Conservation (phyloP, 2,797 vertebrate species). For the Lemur catta region DNA sequence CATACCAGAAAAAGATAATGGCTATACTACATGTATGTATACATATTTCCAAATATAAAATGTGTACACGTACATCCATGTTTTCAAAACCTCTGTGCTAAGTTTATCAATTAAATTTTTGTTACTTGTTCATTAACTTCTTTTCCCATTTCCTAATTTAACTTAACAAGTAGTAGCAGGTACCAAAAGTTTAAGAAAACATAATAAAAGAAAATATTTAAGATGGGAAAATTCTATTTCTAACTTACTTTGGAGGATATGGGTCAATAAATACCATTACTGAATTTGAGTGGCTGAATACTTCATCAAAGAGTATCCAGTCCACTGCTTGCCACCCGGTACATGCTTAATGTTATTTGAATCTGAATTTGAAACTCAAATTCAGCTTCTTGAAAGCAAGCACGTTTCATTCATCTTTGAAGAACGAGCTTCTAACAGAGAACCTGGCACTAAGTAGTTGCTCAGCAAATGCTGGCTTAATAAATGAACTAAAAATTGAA, state of each 20-base stretch:
- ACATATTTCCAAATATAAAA: not conserved
- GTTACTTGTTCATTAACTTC: not conserved
- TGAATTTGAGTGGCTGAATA: not conserved
- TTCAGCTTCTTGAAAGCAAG: not conserved
- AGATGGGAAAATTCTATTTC: constrained; percentile 1
- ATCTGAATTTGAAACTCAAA: constrained; percentile 20
- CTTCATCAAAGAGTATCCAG: not conserved
- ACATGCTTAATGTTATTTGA: not conserved
- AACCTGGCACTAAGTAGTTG: not conserved
- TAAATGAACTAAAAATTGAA: not conserved
- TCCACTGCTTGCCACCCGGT: not conserved
- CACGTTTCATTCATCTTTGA: not conserved
- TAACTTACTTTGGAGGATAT: not conserved
- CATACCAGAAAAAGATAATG: not conserved
- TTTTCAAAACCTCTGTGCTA: not conserved
- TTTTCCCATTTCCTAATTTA: not conserved
- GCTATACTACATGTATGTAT: not conserved
- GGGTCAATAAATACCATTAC: not conserved
- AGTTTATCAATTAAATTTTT: not conserved
- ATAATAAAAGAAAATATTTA: not conserved
- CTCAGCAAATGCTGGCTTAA: not conserved
- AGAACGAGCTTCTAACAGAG: not conserved
- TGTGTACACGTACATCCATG: not conserved
- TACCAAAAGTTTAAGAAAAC: not conserved
- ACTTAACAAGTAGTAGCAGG: not conserved